Evolutionary conservation across 2,113 vertebrate species (phyloP).

Genomic region (Helogale parvula): DNA sequence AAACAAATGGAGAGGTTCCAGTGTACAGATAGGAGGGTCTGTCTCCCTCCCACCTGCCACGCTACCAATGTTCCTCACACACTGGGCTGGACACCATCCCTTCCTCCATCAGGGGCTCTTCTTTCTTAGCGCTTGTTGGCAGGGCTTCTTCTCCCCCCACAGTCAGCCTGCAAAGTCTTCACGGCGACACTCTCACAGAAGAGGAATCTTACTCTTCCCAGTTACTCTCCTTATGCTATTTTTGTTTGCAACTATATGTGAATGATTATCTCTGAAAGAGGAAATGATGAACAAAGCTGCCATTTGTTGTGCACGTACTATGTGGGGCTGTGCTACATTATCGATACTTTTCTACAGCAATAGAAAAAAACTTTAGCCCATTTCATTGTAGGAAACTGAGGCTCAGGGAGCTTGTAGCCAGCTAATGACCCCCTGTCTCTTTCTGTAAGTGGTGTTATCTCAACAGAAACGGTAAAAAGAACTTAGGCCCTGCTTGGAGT

Average conservation of each 20-base stretch:
- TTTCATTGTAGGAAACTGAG: background rate
- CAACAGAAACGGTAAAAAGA: background rate
- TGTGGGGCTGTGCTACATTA: background rate
- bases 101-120: background rate
- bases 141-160: too few relatives aligned
- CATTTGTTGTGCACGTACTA: background rate
- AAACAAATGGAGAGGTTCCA: background rate
- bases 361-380: background rate
- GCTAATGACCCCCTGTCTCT: background rate
- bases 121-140: background rate
- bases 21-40: background rate
- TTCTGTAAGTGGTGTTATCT: background rate
- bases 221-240: background rate
- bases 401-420: background rate
- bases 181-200: background rate
- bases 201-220: background rate
- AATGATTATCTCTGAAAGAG: background rate
- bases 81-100: fast-evolving
- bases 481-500: background rate
- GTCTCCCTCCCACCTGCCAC: background rate
- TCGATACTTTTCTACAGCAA: background rate
- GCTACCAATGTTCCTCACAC: background rate
- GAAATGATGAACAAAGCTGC: background rate
- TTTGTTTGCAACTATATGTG: background rate
- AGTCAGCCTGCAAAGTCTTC: background rate